Base-by-base conservation (phyloP, 2,113 vertebrate genomes). In the Tyrannus savana region DNA sequence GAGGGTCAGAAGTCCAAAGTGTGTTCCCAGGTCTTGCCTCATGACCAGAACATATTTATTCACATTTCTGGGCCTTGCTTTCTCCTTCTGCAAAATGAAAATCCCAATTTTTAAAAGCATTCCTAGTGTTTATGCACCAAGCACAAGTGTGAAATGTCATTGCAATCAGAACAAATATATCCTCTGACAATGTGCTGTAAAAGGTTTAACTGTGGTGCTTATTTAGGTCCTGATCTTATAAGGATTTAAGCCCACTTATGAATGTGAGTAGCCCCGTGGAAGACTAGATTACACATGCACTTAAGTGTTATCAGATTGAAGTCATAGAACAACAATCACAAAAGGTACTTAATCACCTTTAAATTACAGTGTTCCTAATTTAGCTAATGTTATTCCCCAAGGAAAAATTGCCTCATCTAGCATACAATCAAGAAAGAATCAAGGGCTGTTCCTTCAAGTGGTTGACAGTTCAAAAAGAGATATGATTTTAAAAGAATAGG, bases 341-440 rank as follows among this genome's bases (percentile, higher is more conserved):
- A 94, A 93, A 95, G 90, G 83, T 94, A 90, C 93, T 96, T 97
- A 97, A 96, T 96, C 93, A 94, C 88, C 92, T 97, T 93, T 96
- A 95, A 96, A 97, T 97, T 97, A 95, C 90, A 93, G 76, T 87
- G 88, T 87, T 97, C 83, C 88, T 96, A 95, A 96, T 96, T 97
- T 93, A 95, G 92, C 75, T 94, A 89, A 93, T 95, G 96, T 93
- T 92, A 88, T 94, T 96, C 95, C 93, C 93, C 85, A 94, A 88
- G 92, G 93, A 97, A 95, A 96, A 95, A 96, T 93, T 96, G 93
- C 96, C 53, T 94, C 95, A 96, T 96, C 87, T 78, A 89, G 68
- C 52, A 66, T 84, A 96, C 68, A 96, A 95, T 95, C 95, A 93
- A 68, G 79, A 91, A 88, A 77, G 90, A 96, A 95, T 95, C 85